Evolutionary conservation across 2,113 vertebrate species (phyloP).

Genomic region (Tyto alba): DNA sequence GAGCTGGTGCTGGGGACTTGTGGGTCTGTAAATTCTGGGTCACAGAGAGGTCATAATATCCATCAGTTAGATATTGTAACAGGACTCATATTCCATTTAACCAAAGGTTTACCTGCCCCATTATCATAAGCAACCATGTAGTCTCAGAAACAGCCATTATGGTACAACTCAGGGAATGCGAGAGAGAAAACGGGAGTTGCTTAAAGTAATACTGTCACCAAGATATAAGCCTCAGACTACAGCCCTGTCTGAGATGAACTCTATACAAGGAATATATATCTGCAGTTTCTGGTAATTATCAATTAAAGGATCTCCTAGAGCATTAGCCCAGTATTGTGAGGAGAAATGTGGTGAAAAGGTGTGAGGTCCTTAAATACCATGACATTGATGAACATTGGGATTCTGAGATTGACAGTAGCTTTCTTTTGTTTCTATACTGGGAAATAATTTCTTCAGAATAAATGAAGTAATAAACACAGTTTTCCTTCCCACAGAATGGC

Average conservation of each 20-base stretch:
- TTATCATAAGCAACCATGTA: neutral
- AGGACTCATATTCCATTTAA: neutral
- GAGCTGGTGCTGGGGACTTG: neutral
- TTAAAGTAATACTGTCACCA: neutral
- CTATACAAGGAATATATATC: neutral
- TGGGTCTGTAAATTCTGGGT: neutral
- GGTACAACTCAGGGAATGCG: neutral
- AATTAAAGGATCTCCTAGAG: neutral
- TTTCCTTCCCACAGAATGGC: neutral
- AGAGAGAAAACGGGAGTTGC: accelerated
- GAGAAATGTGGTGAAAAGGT: neutral
- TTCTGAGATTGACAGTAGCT: neutral
- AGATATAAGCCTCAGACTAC: neutral
- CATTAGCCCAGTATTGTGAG: neutral
- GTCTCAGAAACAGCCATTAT: neutral
- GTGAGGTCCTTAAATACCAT: neutral
- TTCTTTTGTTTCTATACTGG: neutral
- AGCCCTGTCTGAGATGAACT: neutral
- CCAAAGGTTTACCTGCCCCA: neutral
- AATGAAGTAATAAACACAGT: neutral
- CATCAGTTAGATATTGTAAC: neutral
- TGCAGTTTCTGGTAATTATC: neutral
- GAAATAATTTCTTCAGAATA: neutral
- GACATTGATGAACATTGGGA: neutral
- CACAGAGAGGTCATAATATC: accelerated